Base-by-base conservation (phyloP, 2,797 vertebrate genomes). In the Lacerta agilis region DNA sequence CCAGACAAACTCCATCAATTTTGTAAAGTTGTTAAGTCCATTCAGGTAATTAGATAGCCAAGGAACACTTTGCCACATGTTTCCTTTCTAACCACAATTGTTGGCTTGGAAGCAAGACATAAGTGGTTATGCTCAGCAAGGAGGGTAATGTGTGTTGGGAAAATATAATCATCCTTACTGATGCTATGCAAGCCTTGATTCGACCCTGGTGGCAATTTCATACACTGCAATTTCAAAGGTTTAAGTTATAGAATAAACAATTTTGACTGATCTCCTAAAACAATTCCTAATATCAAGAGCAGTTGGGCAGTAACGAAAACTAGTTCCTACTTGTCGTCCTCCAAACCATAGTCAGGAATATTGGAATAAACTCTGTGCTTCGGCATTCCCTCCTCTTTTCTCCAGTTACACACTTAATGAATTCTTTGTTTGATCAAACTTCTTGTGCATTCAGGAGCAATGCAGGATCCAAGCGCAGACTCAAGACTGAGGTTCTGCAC, bases 21-120 rank as follows among this genome's bases (percentile, higher is more conserved):
- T 15, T 79, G 61, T n/a, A 36, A 55, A 89, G 10, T 71, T 36
- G 43, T 79, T 27, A 85, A 92, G 43, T 69, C 71, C 79, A 6
- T 17, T 75, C 17, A 79, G 85, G 66, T 69, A 86, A 69, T 77
- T 81, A 78, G 8, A 49, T 82, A 89, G 89, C 61, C 0, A 0
- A 78, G n/a, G 86, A 45, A 38, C n/a, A 41, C 0, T 1, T 4
- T 7, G 11, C 29, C 0, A 20, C 13, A 0, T 13, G 1, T 0
- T 78, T 71, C 11, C 77, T 91, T 75, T 67, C 33, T 87, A 90
- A 29, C 4, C 49, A 38, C 64, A 77, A 36, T 79, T 38, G 25
- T 73, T 83, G n/a, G 6, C 20, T 87, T 73, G 79, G 49, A 66
- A 73, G 49, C 33, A 38, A 66, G 36, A 38, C 43, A 72, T 27